phyloP scores from a whole-genome alignment of 1,140 invertebrate species.

The silkworm (Bombyx mori) region ASM3026992v2 NC_085112.1:1831001-1831500 shows the following conservation, averaged over 20 bases:
- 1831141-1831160: slow-evolving; percentile 34
- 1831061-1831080: too few relatives aligned
- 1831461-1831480: neutral
- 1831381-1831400: too few relatives aligned
- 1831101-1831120: slow-evolving; percentile 31
- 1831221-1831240: slow-evolving; percentile 60
- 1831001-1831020: too few relatives aligned
- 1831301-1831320: slow-evolving; percentile 24
- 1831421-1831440: too few relatives aligned
- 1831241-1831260: slow-evolving; percentile 61
- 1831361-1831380: too few relatives aligned
- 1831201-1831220: slow-evolving; percentile 70
- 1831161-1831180: slow-evolving; percentile 42
- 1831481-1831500: slow-evolving; percentile 6
- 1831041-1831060: too few relatives aligned
- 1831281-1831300: slow-evolving; percentile 51
- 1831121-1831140: slow-evolving; percentile 8
- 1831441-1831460: neutral
- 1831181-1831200: slow-evolving; percentile 57
- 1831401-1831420: too few relatives aligned
- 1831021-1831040: too few relatives aligned
- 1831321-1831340: slow-evolving; percentile 9
- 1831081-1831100: slow-evolving; percentile 23
- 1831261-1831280: slow-evolving; percentile 68
- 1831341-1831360: too few relatives aligned